Evolutionary conservation across 37 sponge, comb jelly and placozoan genomes (phyloP).

Genomic region (Amphimedon queenslandica): DNA sequence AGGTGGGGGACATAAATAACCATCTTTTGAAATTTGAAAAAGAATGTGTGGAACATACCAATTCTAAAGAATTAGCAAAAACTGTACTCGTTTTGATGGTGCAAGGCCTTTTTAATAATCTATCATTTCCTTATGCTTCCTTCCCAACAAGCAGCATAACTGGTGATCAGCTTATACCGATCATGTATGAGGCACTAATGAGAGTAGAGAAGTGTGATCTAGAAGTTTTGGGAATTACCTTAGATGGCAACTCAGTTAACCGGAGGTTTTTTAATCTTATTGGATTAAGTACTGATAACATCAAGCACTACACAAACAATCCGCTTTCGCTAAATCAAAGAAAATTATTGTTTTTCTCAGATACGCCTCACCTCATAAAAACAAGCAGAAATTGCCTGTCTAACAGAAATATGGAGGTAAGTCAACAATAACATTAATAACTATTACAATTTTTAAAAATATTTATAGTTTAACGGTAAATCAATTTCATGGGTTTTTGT

Average conservation of each 20-base stretch:
- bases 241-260: neutral
- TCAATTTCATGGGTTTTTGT: conserved; percentile 5
- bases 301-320: neutral
- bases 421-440: too few species aligned
- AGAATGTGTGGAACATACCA: neutral
- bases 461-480: conserved; percentile 6
- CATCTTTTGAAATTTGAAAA: too few species aligned
- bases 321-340: neutral
- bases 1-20: too few species aligned
- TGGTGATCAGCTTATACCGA: conserved; percentile 1
- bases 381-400: neutral
- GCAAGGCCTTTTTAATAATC: neutral
- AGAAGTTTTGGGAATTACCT: neutral
- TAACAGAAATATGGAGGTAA: conserved; percentile 3
- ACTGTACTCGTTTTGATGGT: conserved; percentile 1
- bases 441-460: neutral
- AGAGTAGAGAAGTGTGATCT: neutral
- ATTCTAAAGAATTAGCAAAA: neutral
- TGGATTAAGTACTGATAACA: neutral
- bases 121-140: neutral
- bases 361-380: neutral
- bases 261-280: neutral
- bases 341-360: neutral
- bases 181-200: neutral
- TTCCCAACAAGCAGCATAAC: neutral